phyloP scores from a whole-genome alignment of 2,113 vertebrate species.

The Theropithecus gelada region DNA sequence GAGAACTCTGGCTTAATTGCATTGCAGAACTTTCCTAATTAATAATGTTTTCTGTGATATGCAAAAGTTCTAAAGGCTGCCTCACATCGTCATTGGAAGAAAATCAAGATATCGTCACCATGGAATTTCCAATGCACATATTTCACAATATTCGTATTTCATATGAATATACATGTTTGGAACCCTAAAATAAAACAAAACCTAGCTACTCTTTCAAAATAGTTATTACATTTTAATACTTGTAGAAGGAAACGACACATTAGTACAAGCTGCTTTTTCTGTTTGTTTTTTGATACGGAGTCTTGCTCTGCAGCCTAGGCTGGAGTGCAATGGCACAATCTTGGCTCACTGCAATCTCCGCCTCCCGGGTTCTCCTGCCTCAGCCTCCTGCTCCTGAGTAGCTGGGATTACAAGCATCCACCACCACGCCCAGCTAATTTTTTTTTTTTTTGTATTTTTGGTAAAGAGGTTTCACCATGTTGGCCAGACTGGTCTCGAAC shows the following conservation, averaged over 20 bases:
- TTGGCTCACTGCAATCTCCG: too few species aligned
- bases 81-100: background rate
- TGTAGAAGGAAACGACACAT: background rate
- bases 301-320: too few species aligned
- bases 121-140: background rate
- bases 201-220: slow-evolving; percentile 34
- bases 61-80: background rate
- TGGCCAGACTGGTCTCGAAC: too few species aligned
- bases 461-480: too few species aligned
- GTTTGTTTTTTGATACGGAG: too few species aligned
- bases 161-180: background rate
- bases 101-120: background rate
- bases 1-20: background rate
- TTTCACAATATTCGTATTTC: background rate
- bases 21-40: background rate
- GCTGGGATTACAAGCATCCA: too few species aligned
- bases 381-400: too few species aligned
- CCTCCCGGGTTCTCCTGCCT: too few species aligned
- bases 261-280: background rate
- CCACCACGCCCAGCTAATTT: too few species aligned
- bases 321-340: too few species aligned
- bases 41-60: background rate
- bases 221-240: background rate
- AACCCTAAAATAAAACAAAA: slow-evolving; percentile 26
- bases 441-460: too few species aligned